These are phyloP conservation scores for Drosophila mojavensis DNA, from an alignment of 1,140 invertebrate species.

Conservation along the genomic window DNA sequence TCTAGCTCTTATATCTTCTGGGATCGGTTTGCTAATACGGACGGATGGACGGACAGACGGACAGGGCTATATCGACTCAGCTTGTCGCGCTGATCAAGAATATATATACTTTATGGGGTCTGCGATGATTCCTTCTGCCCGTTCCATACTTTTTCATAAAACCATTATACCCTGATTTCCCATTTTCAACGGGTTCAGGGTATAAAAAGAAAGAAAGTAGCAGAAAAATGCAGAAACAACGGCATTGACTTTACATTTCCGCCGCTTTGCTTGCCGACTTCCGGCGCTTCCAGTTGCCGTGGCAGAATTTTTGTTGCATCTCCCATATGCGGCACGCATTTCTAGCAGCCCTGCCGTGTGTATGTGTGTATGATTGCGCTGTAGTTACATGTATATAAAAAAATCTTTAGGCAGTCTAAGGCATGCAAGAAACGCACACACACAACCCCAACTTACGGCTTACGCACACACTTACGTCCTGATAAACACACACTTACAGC, in stretches of 20 bases:
- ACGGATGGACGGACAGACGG: too few relatives aligned
- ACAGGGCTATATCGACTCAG: too few relatives aligned
- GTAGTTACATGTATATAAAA: conserved; percentile 49
- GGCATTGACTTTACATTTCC: conserved; percentile 79
- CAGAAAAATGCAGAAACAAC: conserved; percentile 55
- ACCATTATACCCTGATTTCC: background rate
- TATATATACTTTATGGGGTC: too few relatives aligned
- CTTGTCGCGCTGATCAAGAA: too few relatives aligned
- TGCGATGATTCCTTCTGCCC: too few relatives aligned
- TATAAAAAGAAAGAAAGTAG: conserved; percentile 11
- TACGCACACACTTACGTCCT: conserved; percentile 23
- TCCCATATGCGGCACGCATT: conserved; percentile 49
- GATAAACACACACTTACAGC: conserved; percentile 17
- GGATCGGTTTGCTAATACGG: too few relatives aligned
- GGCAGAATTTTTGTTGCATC: conserved; percentile 57
- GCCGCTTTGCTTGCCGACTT: conserved; percentile 71
- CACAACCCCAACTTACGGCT: conserved; percentile 18
- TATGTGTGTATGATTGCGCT: background rate
- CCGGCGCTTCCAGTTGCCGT: conserved; percentile 46
- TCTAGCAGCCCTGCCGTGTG: background rate
- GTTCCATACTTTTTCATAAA: too few relatives aligned
- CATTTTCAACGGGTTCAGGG: conserved; percentile 1
- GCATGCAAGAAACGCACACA: conserved; percentile 3
- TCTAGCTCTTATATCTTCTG: too few relatives aligned
- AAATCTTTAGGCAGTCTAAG: conserved; percentile 36